Evolutionary conservation across 2,888 invertebrate species (phyloP), one percentile per base, ranked within the genome.

Genomic region (Erannis defoliaria): DNA sequence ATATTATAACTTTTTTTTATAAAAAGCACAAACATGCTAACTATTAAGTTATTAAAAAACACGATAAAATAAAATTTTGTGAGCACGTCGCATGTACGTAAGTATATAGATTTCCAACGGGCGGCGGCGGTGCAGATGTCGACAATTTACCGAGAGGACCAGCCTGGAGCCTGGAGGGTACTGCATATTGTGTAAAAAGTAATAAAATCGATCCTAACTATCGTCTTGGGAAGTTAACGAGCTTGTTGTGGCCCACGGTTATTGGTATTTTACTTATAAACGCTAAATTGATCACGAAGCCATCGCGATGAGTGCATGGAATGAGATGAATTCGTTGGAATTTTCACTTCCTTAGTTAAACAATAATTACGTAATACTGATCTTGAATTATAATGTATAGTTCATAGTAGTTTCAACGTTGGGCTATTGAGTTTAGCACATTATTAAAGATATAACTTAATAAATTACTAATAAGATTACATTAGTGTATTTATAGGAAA

Each of bases 181-280:
- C 74, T 78, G 48, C 23, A 64, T 64, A 60, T 60, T 64, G 60
- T 64, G 76, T 76, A 80, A 82, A 80, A 82, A 80, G 75, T 82
- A 78, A 84, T 83, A 80, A 86, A 86, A 85, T 84, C 81, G 82
- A 77, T 79, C 77, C 73, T 86, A 85, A 86, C 84, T 80, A 88
- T 84, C 79, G 82, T 84, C 84, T 80, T 71, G 85, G 79, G 73
- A 82, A 85, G 78, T 82, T 87, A 87, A 87, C 87, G 81, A 88
- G 81, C 75, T 81, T 75, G 82, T 84, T 82, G 75, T 75, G 74
- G 73, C 69, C 72, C 67, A 68, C 74, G 76, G 78, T 78, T 81
- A 79, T 80, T 77, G 75, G 75, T 74, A 74, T 74, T 75, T 76
- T 72, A 72, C 69, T 71, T 72, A 62, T 74, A 71, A 78, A 77